Conservation (phyloP, 2,113 vertebrate species). For the Amia ocellicauda region DNA sequence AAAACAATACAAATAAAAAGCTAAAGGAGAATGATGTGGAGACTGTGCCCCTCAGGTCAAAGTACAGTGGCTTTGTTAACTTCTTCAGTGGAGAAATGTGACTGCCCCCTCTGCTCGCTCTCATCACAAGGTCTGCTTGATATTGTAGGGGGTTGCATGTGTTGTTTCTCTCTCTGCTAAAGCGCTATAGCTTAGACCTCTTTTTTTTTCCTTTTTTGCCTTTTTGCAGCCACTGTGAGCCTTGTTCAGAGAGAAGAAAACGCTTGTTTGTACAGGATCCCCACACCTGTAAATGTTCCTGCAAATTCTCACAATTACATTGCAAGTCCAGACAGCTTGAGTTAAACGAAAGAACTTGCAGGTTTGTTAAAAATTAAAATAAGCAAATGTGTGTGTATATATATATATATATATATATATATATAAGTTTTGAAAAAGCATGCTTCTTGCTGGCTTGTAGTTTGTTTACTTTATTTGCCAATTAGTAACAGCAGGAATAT, state of each 20-base stretch:
- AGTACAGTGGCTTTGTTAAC: neutral
- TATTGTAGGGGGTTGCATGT: slow-evolving; percentile 21
- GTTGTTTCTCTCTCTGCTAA: slow-evolving; percentile 72
- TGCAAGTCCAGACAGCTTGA: slow-evolving; percentile 96
- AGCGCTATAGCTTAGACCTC: slow-evolving; percentile 86
- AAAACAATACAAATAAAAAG: neutral
- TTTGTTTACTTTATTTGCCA: slow-evolving; percentile 46
- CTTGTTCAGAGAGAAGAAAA: slow-evolving; percentile 91
- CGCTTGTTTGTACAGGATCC: slow-evolving; percentile 94
- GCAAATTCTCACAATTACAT: slow-evolving; percentile 93
- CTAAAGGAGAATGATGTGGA: neutral
- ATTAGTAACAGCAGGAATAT: too few species aligned
- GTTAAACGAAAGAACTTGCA: slow-evolving; percentile 99
- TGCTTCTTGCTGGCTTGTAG: slow-evolving; percentile 59
- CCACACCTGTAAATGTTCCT: slow-evolving; percentile 95
- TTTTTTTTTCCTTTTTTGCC: slow-evolving; percentile 71
- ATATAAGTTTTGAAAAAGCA: slow-evolving; percentile 54
- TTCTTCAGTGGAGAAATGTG: neutral
- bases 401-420: slow-evolving; percentile 30
- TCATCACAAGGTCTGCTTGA: slow-evolving; percentile 11
- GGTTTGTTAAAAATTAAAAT: slow-evolving; percentile 82
- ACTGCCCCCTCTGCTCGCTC: slow-evolving; percentile 39
- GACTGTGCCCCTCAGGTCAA: neutral
- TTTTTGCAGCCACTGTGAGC: slow-evolving; percentile 94
- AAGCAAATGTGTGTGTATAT: slow-evolving; percentile 23